Evolutionary conservation across 2,888 invertebrate species (phyloP).

Genomic region (Metopia argyrocephala): DNA sequence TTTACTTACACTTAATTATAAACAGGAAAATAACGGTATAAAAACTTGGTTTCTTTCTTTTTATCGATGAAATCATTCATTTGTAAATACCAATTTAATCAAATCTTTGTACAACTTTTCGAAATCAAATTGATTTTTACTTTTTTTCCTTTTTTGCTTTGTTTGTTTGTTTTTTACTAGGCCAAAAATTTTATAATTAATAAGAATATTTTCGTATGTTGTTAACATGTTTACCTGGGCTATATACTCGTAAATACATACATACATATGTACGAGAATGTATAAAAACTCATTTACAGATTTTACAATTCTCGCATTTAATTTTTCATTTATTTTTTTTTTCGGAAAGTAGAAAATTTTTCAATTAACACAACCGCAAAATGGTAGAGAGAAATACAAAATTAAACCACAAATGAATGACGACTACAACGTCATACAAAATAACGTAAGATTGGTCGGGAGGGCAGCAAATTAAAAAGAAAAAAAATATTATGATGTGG

Average conservation of each 20-base stretch:
- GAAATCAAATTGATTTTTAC: constrained; percentile 22
- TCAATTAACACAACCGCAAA: constrained; percentile 58
- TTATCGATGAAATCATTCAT: background rate
- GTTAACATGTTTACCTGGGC: too few relatives aligned
- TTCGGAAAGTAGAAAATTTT: constrained; percentile 3
- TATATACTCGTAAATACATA: background rate
- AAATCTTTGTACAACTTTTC: constrained; percentile 23
- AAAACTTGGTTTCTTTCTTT: too few relatives aligned
- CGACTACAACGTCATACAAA: background rate
- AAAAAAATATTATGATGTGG: background rate
- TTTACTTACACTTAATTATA: too few relatives aligned
- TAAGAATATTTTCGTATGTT: background rate
- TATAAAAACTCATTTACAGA: constrained; percentile 34
- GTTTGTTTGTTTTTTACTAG: too few relatives aligned
- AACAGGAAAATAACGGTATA: too few relatives aligned
- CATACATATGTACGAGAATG: too few relatives aligned
- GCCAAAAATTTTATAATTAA: constrained; percentile 27
- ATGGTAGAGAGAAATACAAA: constrained; percentile 5
- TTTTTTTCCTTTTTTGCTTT: too few relatives aligned
- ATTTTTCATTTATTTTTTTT: constrained; percentile 16
- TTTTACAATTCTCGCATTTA: too few relatives aligned
- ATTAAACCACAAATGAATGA: constrained; percentile 44
- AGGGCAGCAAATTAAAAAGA: background rate
- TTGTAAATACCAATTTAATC: constrained; percentile 19
- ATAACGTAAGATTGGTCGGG: background rate